These are phyloP conservation scores for Pachliopta kotzebuea DNA, from an alignment of 2,888 invertebrate species.

Conservation along the genomic window DNA sequence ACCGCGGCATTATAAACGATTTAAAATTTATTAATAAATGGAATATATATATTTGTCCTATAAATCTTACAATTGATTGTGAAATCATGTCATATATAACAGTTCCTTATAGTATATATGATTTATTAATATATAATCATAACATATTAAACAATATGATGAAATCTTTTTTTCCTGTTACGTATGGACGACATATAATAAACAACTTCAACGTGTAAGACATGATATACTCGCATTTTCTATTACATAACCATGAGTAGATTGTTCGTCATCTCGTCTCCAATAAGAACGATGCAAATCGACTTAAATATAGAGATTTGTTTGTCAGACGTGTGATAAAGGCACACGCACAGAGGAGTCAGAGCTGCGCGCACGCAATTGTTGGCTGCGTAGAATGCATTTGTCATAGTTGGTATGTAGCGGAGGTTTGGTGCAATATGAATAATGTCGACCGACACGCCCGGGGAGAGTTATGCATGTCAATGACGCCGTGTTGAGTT, in stretches of 20 bases:
- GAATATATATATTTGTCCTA: too few relatives aligned
- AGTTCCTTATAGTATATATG: too few relatives aligned
- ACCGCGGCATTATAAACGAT: not conserved
- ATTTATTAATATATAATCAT: too few relatives aligned
- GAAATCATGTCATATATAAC: too few relatives aligned
- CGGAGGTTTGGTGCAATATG: slow-evolving; percentile 49
- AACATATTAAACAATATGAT: too few relatives aligned
- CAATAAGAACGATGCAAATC: slow-evolving; percentile 1
- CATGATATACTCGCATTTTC: too few relatives aligned
- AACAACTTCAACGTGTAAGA: too few relatives aligned
- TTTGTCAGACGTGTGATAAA: slow-evolving; percentile 25
- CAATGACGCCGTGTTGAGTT: slow-evolving; percentile 42
- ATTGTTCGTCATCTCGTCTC: not conserved
- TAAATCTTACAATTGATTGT: too few relatives aligned
- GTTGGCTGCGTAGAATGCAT: slow-evolving; percentile 38
- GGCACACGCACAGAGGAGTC: slow-evolving; percentile 12
- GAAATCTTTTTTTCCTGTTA: too few relatives aligned
- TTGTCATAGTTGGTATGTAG: slow-evolving; percentile 51
- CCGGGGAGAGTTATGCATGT: slow-evolving; percentile 56
- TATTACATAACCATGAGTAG: not conserved
- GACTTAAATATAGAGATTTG: slow-evolving; percentile 13
- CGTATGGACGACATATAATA: too few relatives aligned
- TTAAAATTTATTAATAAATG: not conserved
- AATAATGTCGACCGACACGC: slow-evolving; percentile 52
- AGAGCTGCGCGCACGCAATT: slow-evolving; percentile 31